These are phyloP conservation scores for Mormyrops attenuatus DNA, from an alignment of 2,797 vertebrate species.

Conservation along the genomic window DNA sequence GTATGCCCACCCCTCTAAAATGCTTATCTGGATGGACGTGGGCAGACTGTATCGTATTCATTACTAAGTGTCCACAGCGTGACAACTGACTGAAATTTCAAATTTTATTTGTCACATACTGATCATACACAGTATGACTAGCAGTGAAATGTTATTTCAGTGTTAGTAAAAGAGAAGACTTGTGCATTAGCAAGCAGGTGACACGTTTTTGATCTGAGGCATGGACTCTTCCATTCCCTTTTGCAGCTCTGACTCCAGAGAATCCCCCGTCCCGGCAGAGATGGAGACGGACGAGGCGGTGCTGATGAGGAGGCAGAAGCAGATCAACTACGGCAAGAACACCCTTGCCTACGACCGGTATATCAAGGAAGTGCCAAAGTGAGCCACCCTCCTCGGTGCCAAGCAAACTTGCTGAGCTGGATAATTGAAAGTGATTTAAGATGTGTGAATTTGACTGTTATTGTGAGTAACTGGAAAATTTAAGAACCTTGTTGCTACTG, in stretches of 20 bases:
- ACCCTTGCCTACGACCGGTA: conserved; percentile 92
- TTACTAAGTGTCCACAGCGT: background rate
- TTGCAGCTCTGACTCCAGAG: conserved; percentile 82
- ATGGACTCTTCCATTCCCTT: background rate
- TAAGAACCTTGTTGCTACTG: background rate
- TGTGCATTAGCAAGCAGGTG: background rate
- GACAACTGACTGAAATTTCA: background rate
- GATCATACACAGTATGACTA: background rate
- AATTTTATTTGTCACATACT: background rate
- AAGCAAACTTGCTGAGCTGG: background rate
- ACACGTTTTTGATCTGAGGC: background rate
- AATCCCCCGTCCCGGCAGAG: conserved; percentile 64
- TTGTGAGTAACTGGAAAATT: background rate
- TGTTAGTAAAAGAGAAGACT: background rate
- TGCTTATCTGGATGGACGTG: background rate
- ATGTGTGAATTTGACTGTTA: background rate
- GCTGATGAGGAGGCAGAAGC: conserved; percentile 88
- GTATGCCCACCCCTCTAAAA: background rate
- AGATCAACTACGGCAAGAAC: conserved; percentile 97
- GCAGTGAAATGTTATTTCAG: background rate
- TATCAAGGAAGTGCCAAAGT: conserved; percentile 87
- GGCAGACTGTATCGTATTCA: background rate
- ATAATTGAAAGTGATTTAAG: background rate
- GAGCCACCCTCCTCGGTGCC: conserved; percentile 29
- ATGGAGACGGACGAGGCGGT: conserved; percentile 84